Evolutionary conservation across 1,140 invertebrate genomes (phyloP), one percentile per base, ranked within the genome.

Genomic region (Drosophila pseudoobscura): DNA sequence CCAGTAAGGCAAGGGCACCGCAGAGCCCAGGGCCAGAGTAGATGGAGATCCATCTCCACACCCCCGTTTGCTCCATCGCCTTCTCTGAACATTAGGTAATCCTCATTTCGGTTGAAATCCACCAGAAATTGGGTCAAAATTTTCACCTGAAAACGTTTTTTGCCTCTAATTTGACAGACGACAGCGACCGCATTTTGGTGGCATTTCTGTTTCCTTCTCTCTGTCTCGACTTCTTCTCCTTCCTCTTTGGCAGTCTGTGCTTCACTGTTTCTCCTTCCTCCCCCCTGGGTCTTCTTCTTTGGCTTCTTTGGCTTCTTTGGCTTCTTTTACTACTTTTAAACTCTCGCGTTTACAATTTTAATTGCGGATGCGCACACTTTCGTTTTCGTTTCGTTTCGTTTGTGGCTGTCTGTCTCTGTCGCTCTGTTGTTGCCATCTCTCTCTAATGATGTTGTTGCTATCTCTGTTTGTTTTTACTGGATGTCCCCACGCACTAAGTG

Each of bases 341-440:
- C 72, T 75, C 73, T 75, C 63, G 72, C 72, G 73, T 49, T 75
- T 75, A 75, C 73, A 75, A 75, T 82, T 87, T 87, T 88, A 87
- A 87, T 87, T 87, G 82, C 82, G 82, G 82, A 87, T 87, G 82
- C 82, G 80, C 80, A 80, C 83, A 87, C 82, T 87, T 87, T 87
- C 82, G 82, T 87, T 85, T 85, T 85, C 74, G 64, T 84, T 84
- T 84, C 66, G 72, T 58, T 71, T 20, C 17, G 22, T 6, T 39
- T 8, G 29, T 3, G 2, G 8, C 29, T 26, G 24, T 31, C 8
- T 31, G 29, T 9, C 29, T 39, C 31, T 17, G n/a, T 59, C 43
- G 52, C 31, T 9, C 41, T 56, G 26, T 59, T 56, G 55, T 61
- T 65, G 44, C 49, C 57, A 41, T 31, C 49, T 35, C 15, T 39